Base-by-base conservation (phyloP, 2,113 vertebrate species). In the Catharus minimus region DNA sequence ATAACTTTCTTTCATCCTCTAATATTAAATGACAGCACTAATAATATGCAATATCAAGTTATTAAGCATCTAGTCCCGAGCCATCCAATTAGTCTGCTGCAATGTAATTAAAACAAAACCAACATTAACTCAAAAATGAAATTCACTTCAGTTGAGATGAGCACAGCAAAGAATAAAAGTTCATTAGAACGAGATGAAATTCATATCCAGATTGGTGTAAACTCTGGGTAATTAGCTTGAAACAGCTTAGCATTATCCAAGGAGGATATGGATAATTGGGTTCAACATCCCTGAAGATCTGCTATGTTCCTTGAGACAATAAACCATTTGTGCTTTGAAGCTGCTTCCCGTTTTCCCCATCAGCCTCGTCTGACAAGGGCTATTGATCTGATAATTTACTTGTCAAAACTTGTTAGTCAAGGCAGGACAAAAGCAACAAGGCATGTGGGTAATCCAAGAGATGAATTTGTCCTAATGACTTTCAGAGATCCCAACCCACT, bases 381-480 rank as follows among this genome's bases (percentile, higher is more conserved):
- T 93, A 96, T 82, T 91, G 90, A 95, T 88, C 92, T 89, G 92
- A 85, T 95, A 96, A 97, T 96, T 96, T 87, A 92, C 95, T 95
- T 96, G 96, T 96, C 96, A 97, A 94, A 96, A 96, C 71, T 83
- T 89, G 85, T 96, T 96, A 96, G 92, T 87, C 74, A 78, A 89
- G 85, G 90, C 87, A 96, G 80, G 86, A 91, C 90, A 90, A 92
- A 96, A 87, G 92, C 61, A 95, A 92, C 86, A 91, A 90, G 94
- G 85, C 93, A 76, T 78, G 80, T 47, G 77, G 74, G 72, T 93
- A 97, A 96, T 95, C 94, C 66, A 73, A 76, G 77, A 88, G 89
- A 96, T 92, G 73, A 92, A 96, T 95, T 78, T 95, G 82, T 88
- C 9, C 4, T 85, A 85, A 90, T 76, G 87, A 95, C 91, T 96